Percentiles rank a stretch among this genome's conserved stretches.
Conservation (phyloP, 2,888 invertebrate genomes). For the Perizoma flavofasciatum region DNA sequence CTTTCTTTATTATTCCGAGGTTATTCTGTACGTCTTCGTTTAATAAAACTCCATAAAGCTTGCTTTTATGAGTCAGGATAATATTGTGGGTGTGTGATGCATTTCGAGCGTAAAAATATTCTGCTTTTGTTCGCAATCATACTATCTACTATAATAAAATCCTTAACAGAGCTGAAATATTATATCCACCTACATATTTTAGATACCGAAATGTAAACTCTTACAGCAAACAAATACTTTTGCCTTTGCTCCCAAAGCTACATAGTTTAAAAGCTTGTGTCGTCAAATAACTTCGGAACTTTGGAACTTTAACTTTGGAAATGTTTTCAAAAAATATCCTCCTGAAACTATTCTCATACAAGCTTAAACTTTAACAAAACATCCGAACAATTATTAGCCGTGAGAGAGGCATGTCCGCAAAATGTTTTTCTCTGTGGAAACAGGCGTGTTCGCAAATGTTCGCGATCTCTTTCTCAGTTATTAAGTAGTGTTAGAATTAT, state of each 20-base stretch:
- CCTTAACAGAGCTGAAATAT: no score
- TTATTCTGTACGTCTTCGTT: neutral
- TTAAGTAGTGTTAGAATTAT: no score
- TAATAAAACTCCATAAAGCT: slow-evolving; percentile 2
- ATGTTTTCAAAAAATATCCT: slow-evolving; percentile 12
- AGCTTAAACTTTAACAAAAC: slow-evolving; percentile 6
- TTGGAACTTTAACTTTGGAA: slow-evolving; percentile 6
- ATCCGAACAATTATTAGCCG: neutral
- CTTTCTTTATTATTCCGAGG: neutral
- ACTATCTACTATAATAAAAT: no score
- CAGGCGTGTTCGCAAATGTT: no score
- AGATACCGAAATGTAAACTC: neutral
- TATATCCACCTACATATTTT: no score
- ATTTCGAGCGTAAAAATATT: no score
- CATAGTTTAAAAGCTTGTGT: slow-evolving; percentile 12
- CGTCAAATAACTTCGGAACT: slow-evolving; percentile 5
- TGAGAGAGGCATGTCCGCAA: no score
- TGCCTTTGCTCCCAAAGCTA: neutral
- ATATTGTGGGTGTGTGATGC: neutral
- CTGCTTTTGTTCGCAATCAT: no score
- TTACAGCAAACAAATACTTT: slow-evolving; percentile 2
- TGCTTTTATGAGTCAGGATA: neutral
- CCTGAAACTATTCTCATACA: slow-evolving; percentile 8
- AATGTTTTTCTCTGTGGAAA: no score
- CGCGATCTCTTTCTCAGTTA: no score